These are phyloP conservation scores for Pseudopleuronectes americanus DNA, from an alignment of 2,797 vertebrate species.

Conservation along the genomic window DNA sequence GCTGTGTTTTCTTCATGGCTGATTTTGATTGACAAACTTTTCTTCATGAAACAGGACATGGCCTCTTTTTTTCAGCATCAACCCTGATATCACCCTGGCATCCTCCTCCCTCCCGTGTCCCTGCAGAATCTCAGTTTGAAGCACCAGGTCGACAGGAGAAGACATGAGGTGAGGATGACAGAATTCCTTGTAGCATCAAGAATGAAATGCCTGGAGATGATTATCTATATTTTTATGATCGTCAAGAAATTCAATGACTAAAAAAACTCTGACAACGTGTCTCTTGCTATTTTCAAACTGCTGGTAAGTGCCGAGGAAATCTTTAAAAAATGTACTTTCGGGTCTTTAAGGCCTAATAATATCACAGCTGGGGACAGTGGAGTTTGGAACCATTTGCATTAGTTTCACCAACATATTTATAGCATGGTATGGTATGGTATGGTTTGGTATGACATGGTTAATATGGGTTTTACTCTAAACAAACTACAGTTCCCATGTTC, in stretches of 20 bases:
- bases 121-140: slow-evolving; percentile 6
- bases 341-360: too few species aligned
- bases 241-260: neutral
- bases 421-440: too few species aligned
- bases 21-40: neutral
- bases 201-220: neutral
- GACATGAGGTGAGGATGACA: slow-evolving; percentile 67
- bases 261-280: neutral
- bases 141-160: neutral
- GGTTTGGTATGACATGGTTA: too few species aligned
- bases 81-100: neutral
- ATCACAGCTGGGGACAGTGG: too few species aligned
- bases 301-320: neutral
- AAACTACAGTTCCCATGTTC: too few species aligned
- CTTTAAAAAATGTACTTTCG: too few species aligned
- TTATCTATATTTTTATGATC: neutral
- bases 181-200: neutral
- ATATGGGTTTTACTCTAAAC: too few species aligned
- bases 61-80: slow-evolving; percentile 8
- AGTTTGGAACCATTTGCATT: too few species aligned
- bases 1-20: neutral
- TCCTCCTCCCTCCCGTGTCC: neutral
- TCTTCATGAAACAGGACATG: neutral
- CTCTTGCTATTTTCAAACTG: neutral
- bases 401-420: too few species aligned